Base-by-base conservation (phyloP, 1,140 invertebrate genomes). In the Notospermus geniculatus region DNA sequence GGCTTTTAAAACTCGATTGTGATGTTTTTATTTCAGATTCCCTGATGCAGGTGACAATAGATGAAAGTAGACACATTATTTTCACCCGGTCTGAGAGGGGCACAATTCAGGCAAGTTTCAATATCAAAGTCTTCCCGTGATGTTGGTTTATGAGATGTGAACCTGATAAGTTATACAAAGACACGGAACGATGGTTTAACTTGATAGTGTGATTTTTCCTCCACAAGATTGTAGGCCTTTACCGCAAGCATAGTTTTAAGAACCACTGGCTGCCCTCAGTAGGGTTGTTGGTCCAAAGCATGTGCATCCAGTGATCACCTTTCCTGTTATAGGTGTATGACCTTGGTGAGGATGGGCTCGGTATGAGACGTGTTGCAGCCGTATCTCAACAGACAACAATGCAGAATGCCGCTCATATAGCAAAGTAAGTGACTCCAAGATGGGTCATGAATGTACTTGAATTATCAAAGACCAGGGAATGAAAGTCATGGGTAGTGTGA, bases 11-110 rank as follows among this genome's bases (percentile, higher is more conserved):
- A n/a, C n/a, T n/a, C n/a, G n/a, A n/a, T n/a, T n/a, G n/a, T 17
- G 41, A 1, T 36, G 45, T 55, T 43, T 55, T n/a, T n/a, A n/a
- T 74, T 76, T 55, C 65, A 83, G 95, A 98, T 84, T 85, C 92
- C 0, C 88, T 98, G 64, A 83, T 88, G 50, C 92, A 96, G 82
- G 93, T 98, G 71, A 87, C 88, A 60, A 84, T 97, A 23, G 97
- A 99, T 78, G 89, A 97, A 74, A 88, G 87, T 29, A 85, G 96
- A 57, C 87, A 95, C 75, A 90, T 98, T 72, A 78, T 99, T 7
- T 99, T 94, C 74, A 90, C 92, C 27, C 82, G 96, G 4, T 91
- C 91, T 62, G 80, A 84, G 66, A 83, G 84, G 62, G 82, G 84
- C n/a, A 82, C 79, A 9, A 81, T 87, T 68, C 79, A 84, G 69